A percentile compares a stretch with the other conserved stretches of the same genome.
phyloP scores from a whole-genome alignment of 2,797 vertebrate genomes.

The Agapornis canus region DNA sequence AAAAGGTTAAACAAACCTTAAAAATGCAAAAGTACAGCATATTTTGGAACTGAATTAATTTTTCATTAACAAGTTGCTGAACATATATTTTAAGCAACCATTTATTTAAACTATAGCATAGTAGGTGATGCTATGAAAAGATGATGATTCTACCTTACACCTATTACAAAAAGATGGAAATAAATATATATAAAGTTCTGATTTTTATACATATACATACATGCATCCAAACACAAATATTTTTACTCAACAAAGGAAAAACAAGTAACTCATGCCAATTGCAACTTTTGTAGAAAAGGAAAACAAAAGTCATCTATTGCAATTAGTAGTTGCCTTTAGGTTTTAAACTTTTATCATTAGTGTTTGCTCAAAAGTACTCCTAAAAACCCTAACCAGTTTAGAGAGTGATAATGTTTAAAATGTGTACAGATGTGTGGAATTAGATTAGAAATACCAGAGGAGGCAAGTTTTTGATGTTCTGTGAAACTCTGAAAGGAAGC shows the following conservation, averaged over 20 bases:
- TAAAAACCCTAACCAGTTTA: background rate
- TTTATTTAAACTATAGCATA: background rate
- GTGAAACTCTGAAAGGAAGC: background rate
- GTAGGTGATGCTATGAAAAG: background rate
- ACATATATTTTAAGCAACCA: background rate
- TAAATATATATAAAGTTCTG: background rate
- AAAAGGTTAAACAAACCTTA: background rate
- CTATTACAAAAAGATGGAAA: background rate
- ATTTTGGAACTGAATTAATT: background rate
- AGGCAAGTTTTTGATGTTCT: constrained; percentile 17
- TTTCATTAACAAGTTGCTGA: background rate
- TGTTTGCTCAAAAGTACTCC: background rate
- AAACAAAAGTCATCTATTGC: background rate
- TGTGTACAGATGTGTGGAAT: background rate
- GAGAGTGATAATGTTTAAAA: background rate
- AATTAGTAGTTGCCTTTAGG: background rate
- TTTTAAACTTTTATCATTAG: background rate
- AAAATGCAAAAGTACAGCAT: background rate
- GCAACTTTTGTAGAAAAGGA: background rate
- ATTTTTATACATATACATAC: background rate
- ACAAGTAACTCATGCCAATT: accelerated
- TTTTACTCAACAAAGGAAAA: background rate
- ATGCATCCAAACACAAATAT: background rate
- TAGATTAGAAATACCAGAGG: background rate
- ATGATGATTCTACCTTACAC: background rate